Conservation (phyloP, 1,140 invertebrate species). For the Zaprionus ornatus region DNA sequence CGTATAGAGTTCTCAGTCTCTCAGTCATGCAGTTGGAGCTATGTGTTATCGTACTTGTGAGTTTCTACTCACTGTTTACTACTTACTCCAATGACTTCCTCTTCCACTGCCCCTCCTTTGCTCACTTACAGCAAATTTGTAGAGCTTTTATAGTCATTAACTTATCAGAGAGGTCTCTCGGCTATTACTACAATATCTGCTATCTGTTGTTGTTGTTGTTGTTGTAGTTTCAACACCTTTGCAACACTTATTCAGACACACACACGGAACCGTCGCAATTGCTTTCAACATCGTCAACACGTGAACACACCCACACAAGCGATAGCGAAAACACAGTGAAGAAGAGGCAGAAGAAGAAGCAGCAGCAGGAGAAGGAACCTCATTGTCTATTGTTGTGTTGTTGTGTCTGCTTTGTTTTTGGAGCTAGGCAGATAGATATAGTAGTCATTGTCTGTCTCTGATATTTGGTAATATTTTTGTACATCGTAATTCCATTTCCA, state of each 20-base stretch:
- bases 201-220: constrained; percentile 41
- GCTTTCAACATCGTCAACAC: constrained; percentile 60
- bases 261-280: constrained; percentile 40
- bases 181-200: constrained; percentile 29
- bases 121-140: constrained; percentile 17
- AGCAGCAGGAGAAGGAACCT: constrained; percentile 19
- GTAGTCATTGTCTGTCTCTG: constrained; percentile 46
- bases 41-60: background rate
- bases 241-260: constrained; percentile 48
- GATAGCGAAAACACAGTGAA: constrained; percentile 28
- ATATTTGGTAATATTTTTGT: constrained; percentile 60
- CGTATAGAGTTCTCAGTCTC: background rate
- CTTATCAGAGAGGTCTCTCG: constrained; percentile 36
- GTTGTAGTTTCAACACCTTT: constrained; percentile 72
- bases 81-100: background rate
- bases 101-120: background rate
- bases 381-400: constrained; percentile 54
- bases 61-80: background rate
- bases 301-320: constrained; percentile 28
- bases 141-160: constrained; percentile 47
- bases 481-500: constrained; percentile 45
- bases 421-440: constrained; percentile 12
- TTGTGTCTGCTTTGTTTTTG: constrained; percentile 45
- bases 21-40: background rate
- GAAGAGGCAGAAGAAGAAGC: background rate